Conservation (phyloP, 2,888 invertebrate species). For the Rhogogaster chlorosoma region DNA sequence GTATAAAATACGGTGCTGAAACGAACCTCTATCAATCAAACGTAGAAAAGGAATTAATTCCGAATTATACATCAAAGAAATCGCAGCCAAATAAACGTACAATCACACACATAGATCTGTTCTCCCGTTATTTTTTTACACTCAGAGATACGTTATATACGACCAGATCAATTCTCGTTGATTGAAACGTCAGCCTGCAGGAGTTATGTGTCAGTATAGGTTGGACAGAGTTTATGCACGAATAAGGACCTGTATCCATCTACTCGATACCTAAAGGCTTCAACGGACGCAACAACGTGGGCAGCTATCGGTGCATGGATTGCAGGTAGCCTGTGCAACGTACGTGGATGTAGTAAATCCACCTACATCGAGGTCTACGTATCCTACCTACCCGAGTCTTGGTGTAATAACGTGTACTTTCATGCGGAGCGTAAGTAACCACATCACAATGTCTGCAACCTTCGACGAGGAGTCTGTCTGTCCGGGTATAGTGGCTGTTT, state of each 20-base stretch:
- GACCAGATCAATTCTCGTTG: conserved; percentile 56
- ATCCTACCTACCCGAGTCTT: conserved; percentile 9
- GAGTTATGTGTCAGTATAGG: conserved; percentile 66
- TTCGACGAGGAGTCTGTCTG: not conserved
- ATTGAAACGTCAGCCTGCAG: conserved; percentile 73
- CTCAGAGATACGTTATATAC: not conserved
- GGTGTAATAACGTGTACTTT: conserved; percentile 6
- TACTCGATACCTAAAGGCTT: conserved; percentile 37
- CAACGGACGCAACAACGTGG: not conserved
- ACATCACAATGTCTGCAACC: conserved; percentile 23
- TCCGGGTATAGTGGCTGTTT: not conserved
- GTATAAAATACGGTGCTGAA: not conserved
- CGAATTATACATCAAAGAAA: not conserved
- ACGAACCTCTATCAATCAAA: not conserved
- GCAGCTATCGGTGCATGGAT: not conserved
- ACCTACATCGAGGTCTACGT: not conserved
- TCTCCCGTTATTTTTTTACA: not conserved
- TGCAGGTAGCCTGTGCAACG: not conserved
- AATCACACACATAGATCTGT: not conserved
- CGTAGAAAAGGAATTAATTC: not conserved
- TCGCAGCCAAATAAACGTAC: not conserved
- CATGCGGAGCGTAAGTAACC: conserved; percentile 6
- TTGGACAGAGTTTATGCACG: conserved; percentile 26
- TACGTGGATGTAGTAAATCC: not conserved
- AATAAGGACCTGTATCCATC: conserved; percentile 37